phyloP scores from a whole-genome alignment of 2,888 invertebrate genomes.

The Lamellibrachia columna region DNA sequence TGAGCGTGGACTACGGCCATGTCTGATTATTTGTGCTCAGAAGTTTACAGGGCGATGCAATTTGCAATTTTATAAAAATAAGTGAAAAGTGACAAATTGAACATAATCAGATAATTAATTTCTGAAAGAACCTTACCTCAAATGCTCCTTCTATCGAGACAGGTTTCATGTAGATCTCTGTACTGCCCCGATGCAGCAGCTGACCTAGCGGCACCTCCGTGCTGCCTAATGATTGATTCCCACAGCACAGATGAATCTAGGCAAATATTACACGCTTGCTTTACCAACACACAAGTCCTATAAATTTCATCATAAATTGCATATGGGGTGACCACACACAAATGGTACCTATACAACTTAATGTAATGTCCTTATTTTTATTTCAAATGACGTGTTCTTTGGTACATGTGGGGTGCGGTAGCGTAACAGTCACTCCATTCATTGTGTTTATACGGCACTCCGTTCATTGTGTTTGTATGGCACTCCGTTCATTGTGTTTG shows the following conservation, averaged over 20 bases:
- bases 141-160: constrained; percentile 62
- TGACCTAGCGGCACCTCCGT: constrained; percentile 58
- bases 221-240: constrained; percentile 63
- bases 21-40: background rate
- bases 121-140: constrained; percentile 49
- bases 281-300: background rate
- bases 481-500: no score
- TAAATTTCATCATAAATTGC: background rate
- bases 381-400: no score
- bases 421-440: no score
- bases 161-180: constrained; percentile 64
- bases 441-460: no score
- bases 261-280: constrained; percentile 22
- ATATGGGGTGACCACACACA: background rate
- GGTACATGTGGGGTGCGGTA: no score
- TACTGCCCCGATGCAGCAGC: constrained; percentile 60
- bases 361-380: no score
- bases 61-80: no score
- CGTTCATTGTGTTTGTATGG: no score
- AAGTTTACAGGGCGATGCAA: background rate
- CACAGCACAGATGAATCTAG: constrained; percentile 65
- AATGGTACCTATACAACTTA: no score
- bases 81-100: background rate
- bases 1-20: background rate
- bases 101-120: background rate